phyloP scores from a whole-genome alignment of 2,888 invertebrate species.

The Athalia rosae region DNA sequence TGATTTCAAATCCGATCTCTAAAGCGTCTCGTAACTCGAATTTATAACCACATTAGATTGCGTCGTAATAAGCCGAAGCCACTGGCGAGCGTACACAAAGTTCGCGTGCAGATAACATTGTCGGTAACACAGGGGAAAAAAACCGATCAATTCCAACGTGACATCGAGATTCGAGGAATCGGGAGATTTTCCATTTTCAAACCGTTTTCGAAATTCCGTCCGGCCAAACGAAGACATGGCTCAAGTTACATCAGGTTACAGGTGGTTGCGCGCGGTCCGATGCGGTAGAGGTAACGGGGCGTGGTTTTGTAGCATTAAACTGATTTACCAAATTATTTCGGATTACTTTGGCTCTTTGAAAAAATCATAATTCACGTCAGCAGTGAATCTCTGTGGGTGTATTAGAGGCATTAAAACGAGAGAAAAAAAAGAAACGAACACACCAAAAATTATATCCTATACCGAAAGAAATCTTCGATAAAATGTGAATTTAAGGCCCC shows the following conservation, averaged over 20 bases:
- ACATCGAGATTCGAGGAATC: not conserved
- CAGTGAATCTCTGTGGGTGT: not conserved
- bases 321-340: constrained; percentile 29
- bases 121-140: too few species aligned
- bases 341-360: constrained; percentile 4
- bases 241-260: constrained; percentile 54
- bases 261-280: constrained; percentile 56
- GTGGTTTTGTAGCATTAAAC: constrained; percentile 41
- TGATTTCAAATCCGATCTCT: not conserved
- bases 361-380: not conserved
- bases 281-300: constrained; percentile 44
- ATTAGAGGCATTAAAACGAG: too few species aligned
- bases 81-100: not conserved
- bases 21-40: not conserved
- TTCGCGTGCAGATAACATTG: not conserved
- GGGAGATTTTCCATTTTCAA: not conserved
- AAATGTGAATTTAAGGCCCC: not conserved
- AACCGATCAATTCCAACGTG: not conserved
- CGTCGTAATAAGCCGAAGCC: not conserved
- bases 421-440: too few species aligned
- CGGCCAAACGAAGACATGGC: constrained; percentile 21
- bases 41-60: not conserved
- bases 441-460: too few species aligned
- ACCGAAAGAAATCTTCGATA: not conserved
- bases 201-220: constrained; percentile 24